Base-by-base conservation (phyloP, 2,888 invertebrate species). In the Agonopterix subpropinquella region DNA sequence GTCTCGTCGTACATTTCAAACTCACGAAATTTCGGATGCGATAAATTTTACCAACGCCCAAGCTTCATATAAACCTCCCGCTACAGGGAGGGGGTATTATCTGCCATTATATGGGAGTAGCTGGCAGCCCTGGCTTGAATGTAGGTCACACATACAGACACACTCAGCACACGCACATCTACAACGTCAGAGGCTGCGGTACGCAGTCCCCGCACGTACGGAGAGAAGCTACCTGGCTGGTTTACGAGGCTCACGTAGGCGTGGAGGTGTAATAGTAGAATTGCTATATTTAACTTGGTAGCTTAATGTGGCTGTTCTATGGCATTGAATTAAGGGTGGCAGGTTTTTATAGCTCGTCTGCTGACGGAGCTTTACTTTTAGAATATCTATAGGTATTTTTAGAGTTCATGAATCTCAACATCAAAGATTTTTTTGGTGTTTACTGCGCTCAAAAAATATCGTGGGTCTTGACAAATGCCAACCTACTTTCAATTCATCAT, bases 91-190 rank as follows among this genome's bases (percentile, higher is more conserved):
- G 56, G 55, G 59, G 59, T 59, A 61, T 69, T 67, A 65, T 73
- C 63, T 65, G 56, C 56, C 56, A 55, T 67, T 65, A 64, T 66
- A 63, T 54, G 55, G 57, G 56, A 58, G 58, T 56, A 60, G 59
- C 59, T 63, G 64, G 60, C 67, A 68, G 52, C 69, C 69, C 70
- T 74, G 53, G 54, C 53, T 37, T 46, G 59, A 70, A 80, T 75
- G 67, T 81, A 78, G 84, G 83, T 62, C 83, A 83, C 81, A 57
- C 82, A 78, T 73, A 82, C 80, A 61, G 11, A 7, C 13, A 47
- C 48, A 51, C 11, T 42, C 47, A 56, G 62, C 65, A 65, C 65
- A 61, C 63, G 58, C 58, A 50, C 13, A 44, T 41, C 41, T 39
- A 36, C 36, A 11, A 4, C 39, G 36, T 43, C 28, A 45, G 37